These are phyloP conservation scores for Rotaria socialis DNA, from an alignment of 2,888 invertebrate genomes.

Conservation along the genomic window DNA sequence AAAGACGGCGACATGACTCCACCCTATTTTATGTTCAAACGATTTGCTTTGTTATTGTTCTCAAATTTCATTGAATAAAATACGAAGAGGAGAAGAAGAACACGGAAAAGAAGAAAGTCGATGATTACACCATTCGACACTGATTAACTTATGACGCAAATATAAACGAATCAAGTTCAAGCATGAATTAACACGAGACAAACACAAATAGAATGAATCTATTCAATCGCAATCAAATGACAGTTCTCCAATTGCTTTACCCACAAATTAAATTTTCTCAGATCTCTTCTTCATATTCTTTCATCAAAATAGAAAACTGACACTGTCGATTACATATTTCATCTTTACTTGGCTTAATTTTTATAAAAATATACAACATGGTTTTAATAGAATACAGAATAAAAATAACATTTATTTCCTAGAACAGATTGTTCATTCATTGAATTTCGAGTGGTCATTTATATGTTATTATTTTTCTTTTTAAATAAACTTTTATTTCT, in stretches of 20 bases:
- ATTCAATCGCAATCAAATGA: slow-evolving; percentile 11
- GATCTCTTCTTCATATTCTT: not conserved
- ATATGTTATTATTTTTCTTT: not conserved
- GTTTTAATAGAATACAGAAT: not conserved
- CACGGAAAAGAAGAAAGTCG: slow-evolving; percentile 19
- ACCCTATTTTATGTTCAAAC: slow-evolving; percentile 21
- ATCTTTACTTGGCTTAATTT: not conserved
- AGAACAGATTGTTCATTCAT: not conserved
- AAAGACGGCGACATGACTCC: slow-evolving; percentile 29
- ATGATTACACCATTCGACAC: slow-evolving; percentile 29
- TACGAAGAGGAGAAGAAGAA: too few species aligned
- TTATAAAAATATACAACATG: not conserved
- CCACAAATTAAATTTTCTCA: slow-evolving; percentile 26
- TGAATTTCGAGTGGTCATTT: not conserved
- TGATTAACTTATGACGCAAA: slow-evolving; percentile 23
- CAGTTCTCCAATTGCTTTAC: slow-evolving; percentile 12
- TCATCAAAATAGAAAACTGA: slow-evolving; percentile 10
- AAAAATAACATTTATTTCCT: not conserved
- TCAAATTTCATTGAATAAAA: slow-evolving; percentile 3
- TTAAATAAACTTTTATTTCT: not conserved
- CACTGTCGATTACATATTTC: not conserved
- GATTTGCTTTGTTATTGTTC: slow-evolving; percentile 23
- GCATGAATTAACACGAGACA: slow-evolving; percentile 16
- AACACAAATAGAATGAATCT: slow-evolving; percentile 16
- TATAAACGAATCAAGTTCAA: not conserved